Evolutionary conservation across 2,888 invertebrate genomes (phyloP).

Genomic region (Polymixis flavicincta): DNA sequence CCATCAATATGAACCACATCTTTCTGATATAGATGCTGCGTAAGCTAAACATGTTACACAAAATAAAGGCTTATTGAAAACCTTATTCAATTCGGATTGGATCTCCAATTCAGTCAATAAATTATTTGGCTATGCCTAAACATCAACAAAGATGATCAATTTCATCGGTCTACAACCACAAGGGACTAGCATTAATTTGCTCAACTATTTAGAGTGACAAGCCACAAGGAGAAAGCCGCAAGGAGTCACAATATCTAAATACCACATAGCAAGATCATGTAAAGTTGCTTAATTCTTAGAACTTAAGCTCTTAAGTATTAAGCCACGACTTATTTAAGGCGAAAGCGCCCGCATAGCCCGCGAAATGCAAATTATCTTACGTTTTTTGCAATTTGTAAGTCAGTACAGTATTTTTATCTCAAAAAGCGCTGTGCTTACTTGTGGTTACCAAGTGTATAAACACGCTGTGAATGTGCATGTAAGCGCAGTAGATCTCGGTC

Average conservation of each 20-base stretch:
- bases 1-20: too few species aligned
- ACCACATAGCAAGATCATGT: not conserved
- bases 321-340: not conserved
- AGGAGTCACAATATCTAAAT: constrained; percentile 15
- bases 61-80: not conserved
- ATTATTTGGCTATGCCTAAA: constrained; percentile 12
- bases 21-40: too few species aligned
- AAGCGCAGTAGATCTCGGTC: too few species aligned
- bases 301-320: not conserved
- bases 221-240: constrained; percentile 9
- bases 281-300: not conserved
- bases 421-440: not conserved
- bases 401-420: not conserved
- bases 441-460: not conserved
- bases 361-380: not conserved
- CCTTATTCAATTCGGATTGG: not conserved
- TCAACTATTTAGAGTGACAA: constrained; percentile 23
- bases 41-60: too few species aligned
- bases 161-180: constrained; percentile 18
- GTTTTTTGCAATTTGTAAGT: not conserved
- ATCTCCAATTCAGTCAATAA: not conserved
- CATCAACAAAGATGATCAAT: constrained; percentile 1
- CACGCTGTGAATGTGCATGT: not conserved
- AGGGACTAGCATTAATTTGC: constrained; percentile 21
- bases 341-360: not conserved